Base-by-base conservation (phyloP, 2,888 invertebrate species). In the Protodeltote pygarga region DNA sequence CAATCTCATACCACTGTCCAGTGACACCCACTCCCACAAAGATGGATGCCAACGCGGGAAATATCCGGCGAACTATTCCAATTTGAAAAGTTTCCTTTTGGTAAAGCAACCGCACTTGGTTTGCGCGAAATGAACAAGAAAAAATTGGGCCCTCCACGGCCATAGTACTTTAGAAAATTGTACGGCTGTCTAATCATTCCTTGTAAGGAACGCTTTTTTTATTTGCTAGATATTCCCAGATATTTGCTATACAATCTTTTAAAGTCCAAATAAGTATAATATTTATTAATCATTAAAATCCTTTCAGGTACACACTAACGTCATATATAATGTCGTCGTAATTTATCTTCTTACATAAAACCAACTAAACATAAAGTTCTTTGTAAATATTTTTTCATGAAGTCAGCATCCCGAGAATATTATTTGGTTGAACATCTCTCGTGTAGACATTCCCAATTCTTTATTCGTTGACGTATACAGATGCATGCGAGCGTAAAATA, bases 61-160 rank as follows among this genome's bases (percentile, higher is more conserved):
- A 88, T 85, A 87, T 81, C 81, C 81, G 70, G 60, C 60, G 73
- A 91, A 91, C 90, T 90, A 90, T 91, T 89, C 85, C 89, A 88
- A 89, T 89, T 89, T 87, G 69, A 77, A 82, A 89, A 89, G 83
- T 89, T 89, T 83, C 82, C 80, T 83, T 84, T 81, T 77, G 75
- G 74, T 77, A 71, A 78, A 79, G 77, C 80, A 77, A 83, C 84
- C 82, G 69, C 80, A 76, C 75, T 79, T 71, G 81, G 71, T 66
- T 74, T 65, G 68, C 53, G 72, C 65, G 74, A 78, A 83, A 83
- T 82, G 72, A 77, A 80, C 76, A 75, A 72, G 73, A 81, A 83
- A 85, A 77, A 80, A 77, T 77, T 66, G 62, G 32, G 40, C 49
- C 20, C 32, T 24, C 23, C 41, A 38, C 21, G 19, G 15, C 25